Base-by-base conservation (phyloP, 2,113 vertebrate genomes). In the Mugil cephalus region DNA sequence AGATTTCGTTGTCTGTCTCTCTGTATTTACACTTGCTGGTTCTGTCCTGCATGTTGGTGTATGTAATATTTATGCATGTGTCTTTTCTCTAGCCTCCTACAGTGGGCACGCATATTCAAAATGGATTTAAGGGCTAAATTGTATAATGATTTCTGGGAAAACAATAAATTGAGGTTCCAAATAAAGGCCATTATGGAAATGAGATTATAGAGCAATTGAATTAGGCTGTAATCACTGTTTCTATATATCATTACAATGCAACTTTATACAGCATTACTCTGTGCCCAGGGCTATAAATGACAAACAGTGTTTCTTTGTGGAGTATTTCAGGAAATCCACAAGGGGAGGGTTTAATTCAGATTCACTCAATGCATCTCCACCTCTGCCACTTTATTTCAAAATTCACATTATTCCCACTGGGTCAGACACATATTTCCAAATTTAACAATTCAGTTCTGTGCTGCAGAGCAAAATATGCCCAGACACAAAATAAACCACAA, bases 131-230 rank as follows among this genome's bases (percentile, higher is more conserved):
- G 87, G 74, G 83, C 85, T 91, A 93, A 93, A 93, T 92, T 93
- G 88, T 90, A 90, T 91, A 92, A 93, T 90, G 90, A 94, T 93
- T 94, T 92, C 89, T 89, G 84, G 88, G 88, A 92, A 94, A 93
- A 93, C 87, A 92, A 91, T 90, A 92, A 93, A 93, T 91, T 87
- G 88, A 86, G 89, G 88, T 89, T 90, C 89, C 87, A 92, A 93
- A 93, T 92, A 93, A 94, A 93, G 84, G 91, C 91, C 93, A 93
- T 94, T 93, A 94, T 90, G 89, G 87, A 90, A 92, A 94, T 94
- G 88, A 91, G 92, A 94, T 93, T 93, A 94, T 74, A 71, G 70
- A 83, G 76, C 87, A 92, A 93, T 93, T 94, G 91, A 93, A 93
- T 93, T 92, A 93, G 83, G 79, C 88, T 84, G 88, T 92, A 92